Evolutionary conservation across 2,888 invertebrate species (phyloP), one percentile per base, ranked within the genome.

Genomic region (Lasiommata megera): DNA sequence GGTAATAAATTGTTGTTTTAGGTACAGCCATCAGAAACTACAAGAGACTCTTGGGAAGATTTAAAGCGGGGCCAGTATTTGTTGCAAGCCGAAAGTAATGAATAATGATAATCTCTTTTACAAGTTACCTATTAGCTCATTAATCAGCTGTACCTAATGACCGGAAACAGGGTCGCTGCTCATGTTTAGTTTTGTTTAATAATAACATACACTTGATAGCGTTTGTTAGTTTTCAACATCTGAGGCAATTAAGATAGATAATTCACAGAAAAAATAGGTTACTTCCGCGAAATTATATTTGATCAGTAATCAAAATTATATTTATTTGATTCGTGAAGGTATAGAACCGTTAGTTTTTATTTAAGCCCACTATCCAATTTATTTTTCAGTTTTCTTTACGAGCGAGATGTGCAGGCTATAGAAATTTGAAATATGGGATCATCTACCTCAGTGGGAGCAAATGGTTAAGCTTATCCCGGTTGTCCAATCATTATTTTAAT

Each of bases 1-100:
- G 48, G 44, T 50, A 55, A 58, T 61, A 58, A 61, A 58, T 61
- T 58, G 41, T 58, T 57, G 34, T 60, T 51, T 58, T 61, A 48
- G 58, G 51, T 58, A 55, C 41, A 54, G 31, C 36, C 18, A 54
- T 56, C 50, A 36, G 53, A 57, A 46, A 51, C 11, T 58, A 58
- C 43, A 52, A 43, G 47, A 43, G 43, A 55, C 43, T 53, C 34
- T 58, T 48, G 28, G 38, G 14, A 50, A 57, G 40, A 54, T 57
- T 57, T 60, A 37, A 51, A 50, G 48, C 31, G 14, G 28, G 38
- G 38, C 54, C 54, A 28, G 36, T 43, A 37, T 46, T 37, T n/a
- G 51, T 46, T 34, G 46, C 57, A 14, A 52, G 54, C 44, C 12
- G 31, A 41, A 23, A 16, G 38, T 40, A 51, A 43, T 55, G 54